Base-by-base conservation (phyloP, 2,888 invertebrate species). In the Hedychridium roseum region DNA sequence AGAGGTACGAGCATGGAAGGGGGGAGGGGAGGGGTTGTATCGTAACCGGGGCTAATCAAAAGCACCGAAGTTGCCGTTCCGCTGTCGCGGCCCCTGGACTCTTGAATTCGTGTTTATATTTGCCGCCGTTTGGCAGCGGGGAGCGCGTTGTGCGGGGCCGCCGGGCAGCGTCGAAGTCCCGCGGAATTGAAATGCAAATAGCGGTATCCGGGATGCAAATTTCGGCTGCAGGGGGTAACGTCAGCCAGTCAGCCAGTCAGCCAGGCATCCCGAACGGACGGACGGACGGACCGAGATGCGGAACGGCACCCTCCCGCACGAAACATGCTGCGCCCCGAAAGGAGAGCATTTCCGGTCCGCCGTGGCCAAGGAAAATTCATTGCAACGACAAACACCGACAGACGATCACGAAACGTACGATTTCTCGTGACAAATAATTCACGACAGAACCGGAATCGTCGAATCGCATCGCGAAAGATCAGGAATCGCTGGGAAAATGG, bases 171-270 rank as follows among this genome's bases (percentile, higher is more conserved):
- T 66, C 66, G 68, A 68, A 71, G 69, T 70, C 71, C 69, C 67
- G 71, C 58, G 70, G 71, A 78, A 78, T 77, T 77, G 78, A 78
- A 78, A 78, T 78, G 78, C 78, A 78, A 78, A 78, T 78, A 71
- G 69, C 60, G 68, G 71, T 70, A 76, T 77, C 71, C 74, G 68
- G 68, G 73, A 78, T 78, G 78, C 77, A 78, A 78, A 78, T 78
- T 73, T 73, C 72, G 62, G 68, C 71, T 71, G 73, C 74, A 73
- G 65, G 68, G 70, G 68, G 70, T 74, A 74, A 73, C 73, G 73
- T 71, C 66, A 62, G 54, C 55, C 66, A 32, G 51, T 36, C 30
- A 32, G 11, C 37, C 31, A 54, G 50, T 44, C 43, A 23, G 5
- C 17, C 44, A 62, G 58, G 61, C 60, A 60, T 54, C 59, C 59